Base-by-base conservation (phyloP, 2,888 invertebrate genomes). In the Lasius platythorax region DNA sequence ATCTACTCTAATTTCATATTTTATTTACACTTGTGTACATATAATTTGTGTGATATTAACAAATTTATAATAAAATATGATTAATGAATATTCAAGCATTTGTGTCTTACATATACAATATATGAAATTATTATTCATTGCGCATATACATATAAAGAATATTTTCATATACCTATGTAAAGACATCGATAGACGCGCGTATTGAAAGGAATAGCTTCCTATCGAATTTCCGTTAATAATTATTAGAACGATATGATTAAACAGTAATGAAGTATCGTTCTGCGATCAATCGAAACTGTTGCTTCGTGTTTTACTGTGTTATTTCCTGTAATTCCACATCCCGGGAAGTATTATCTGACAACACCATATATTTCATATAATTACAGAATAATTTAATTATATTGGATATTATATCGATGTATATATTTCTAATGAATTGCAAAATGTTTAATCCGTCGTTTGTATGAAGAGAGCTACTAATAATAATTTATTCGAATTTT, bases 321-420 rank as follows among this genome's bases (percentile, higher is more conserved):
- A 76, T 76, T 40, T 67, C 28, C 37, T 40, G 53, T 40, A 67
- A 66, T 3, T 66, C 64, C 11, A 28, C 12, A 40, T 33, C 18
- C 18, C 28, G 23, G 18, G 18, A 33, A 58, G 43, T 72, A 72
- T 72, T 70, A 53, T 79, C 58, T 33, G 58, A 12, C 11, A 23
- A 68, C 37, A 43, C 15, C 30, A 58, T 66, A 66, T 76, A 37
- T 66, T 76, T 66, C 53, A 58, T 23, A 43, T 79, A 61, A 72
- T 79, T 58, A 79, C 58, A 30, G 33, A 72, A 67, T 56, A 61
- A 72, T 72, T 61, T 33, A 72, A 79, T 79, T 79, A 72, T 79
- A 72, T 53, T 30, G 72, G 43, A 15, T 46, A 11, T 23, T 2
- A 30, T 58, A 58, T 79, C 56, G 28, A 43, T 72, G 61, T 30